These are phyloP conservation scores for Channa maculata DNA, from an alignment of 2,113 vertebrate genomes.

Conservation along the genomic window DNA sequence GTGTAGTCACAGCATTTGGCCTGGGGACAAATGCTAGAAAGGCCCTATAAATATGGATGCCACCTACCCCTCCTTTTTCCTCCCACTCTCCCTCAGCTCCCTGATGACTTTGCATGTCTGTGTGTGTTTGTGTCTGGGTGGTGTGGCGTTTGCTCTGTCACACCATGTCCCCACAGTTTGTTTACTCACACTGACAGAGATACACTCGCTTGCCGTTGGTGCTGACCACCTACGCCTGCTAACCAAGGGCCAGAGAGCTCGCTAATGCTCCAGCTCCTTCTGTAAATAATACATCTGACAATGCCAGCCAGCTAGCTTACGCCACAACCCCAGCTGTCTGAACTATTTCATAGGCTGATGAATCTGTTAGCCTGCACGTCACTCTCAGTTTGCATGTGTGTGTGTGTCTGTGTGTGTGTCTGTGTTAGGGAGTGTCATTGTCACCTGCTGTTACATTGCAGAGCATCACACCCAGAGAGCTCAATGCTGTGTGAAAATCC, in stretches of 20 bases:
- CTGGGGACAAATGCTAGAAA: slow-evolving; percentile 80
- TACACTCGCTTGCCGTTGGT: slow-evolving; percentile 59
- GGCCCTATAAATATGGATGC: slow-evolving; percentile 82
- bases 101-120: slow-evolving; percentile 67
- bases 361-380: slow-evolving; percentile 59
- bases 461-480: slow-evolving; percentile 40
- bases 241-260: slow-evolving; percentile 72
- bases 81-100: slow-evolving; percentile 57
- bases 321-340: slow-evolving; percentile 57
- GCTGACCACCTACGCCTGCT: slow-evolving; percentile 46
- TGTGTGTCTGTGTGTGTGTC: slow-evolving; percentile 9
- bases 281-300: slow-evolving; percentile 73
- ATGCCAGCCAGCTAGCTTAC: slow-evolving; percentile 44
- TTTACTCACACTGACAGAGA: slow-evolving; percentile 82
- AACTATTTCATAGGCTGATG: slow-evolving; percentile 69
- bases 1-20: slow-evolving; percentile 81
- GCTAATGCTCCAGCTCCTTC: slow-evolving; percentile 54
- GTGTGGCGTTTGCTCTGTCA: slow-evolving; percentile 69
- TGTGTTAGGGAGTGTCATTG: slow-evolving; percentile 47
- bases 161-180: slow-evolving; percentile 76
- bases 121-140: slow-evolving; percentile 50
- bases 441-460: slow-evolving; percentile 46
- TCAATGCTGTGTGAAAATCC: slow-evolving; percentile 25
- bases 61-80: slow-evolving; percentile 51
- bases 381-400: slow-evolving; percentile 35